These are phyloP conservation scores for Nothocercus nigrocapillus DNA, from an alignment of 2,113 vertebrate species.

Conservation along the genomic window DNA sequence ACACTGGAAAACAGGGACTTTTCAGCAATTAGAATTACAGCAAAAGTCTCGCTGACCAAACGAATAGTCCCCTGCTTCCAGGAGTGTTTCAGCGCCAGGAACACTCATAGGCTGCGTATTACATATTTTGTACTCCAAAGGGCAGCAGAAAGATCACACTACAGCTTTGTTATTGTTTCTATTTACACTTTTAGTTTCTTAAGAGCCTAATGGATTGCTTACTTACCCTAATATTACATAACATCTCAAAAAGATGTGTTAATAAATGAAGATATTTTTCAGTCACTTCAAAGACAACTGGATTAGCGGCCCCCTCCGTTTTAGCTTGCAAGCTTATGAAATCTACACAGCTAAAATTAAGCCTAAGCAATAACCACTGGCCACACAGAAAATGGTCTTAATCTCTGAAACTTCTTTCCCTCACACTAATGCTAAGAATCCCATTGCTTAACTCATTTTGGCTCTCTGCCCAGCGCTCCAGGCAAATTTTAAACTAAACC, in stretches of 20 bases:
- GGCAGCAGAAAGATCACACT: not conserved
- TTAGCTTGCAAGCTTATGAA: not conserved
- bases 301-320: not conserved
- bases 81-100: not conserved
- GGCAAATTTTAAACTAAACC: constrained; percentile 52
- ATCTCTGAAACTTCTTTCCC: not conserved
- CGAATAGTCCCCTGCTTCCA: not conserved
- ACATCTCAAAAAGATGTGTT: not conserved
- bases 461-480: constrained; percentile 39
- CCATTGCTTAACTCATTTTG: constrained; percentile 30
- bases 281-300: not conserved
- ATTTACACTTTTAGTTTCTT: not conserved
- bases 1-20: not conserved
- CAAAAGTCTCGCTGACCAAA: not conserved
- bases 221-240: not conserved
- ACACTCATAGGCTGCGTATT: not conserved
- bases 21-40: not conserved
- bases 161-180: not conserved
- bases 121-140: not conserved
- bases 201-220: not conserved
- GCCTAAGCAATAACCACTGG: constrained; percentile 26
- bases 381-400: constrained; percentile 32
- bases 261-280: not conserved
- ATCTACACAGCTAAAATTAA: not conserved
- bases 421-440: not conserved